A percentile compares a stretch with the other conserved stretches of the same genome.
Evolutionary conservation across 1,140 invertebrate species (phyloP).

Genomic region (Heliconius melpomene): DNA sequence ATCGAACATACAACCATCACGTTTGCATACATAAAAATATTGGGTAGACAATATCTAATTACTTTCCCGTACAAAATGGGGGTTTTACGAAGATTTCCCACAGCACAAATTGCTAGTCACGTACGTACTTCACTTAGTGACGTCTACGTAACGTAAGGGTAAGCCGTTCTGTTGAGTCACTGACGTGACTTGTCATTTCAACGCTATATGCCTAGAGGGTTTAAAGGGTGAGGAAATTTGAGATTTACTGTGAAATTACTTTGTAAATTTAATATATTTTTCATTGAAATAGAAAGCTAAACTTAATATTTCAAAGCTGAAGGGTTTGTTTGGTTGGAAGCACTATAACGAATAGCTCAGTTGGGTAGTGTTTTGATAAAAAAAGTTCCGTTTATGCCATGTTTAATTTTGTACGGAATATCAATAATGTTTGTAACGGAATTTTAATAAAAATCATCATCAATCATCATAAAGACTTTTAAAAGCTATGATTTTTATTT

Average conservation of each 20-base stretch:
- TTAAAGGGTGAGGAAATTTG: neutral
- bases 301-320: too few relatives aligned
- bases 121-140: constrained; percentile 8
- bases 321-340: too few relatives aligned
- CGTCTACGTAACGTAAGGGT: constrained; percentile 5
- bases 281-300: too few relatives aligned
- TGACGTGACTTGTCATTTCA: constrained; percentile 7
- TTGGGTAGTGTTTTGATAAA: too few relatives aligned
- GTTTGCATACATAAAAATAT: neutral
- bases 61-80: neutral
- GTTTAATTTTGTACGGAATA: too few relatives aligned
- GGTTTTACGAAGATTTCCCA: neutral
- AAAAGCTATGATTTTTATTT: too few relatives aligned
- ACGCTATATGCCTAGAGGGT: neutral
- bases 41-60: neutral
- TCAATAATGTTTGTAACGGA: too few relatives aligned
- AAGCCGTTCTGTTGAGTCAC: neutral
- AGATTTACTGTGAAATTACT: neutral
- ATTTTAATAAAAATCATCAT: too few relatives aligned
- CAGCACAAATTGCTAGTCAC: neutral
- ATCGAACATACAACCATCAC: too few relatives aligned
- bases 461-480: too few relatives aligned
- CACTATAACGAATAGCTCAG: too few relatives aligned
- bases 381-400: too few relatives aligned
- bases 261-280: neutral